Evolutionary conservation across 2,113 vertebrate genomes (phyloP), one percentile per base, ranked within the genome.

Genomic region (Phalacrocorax aristotelis): DNA sequence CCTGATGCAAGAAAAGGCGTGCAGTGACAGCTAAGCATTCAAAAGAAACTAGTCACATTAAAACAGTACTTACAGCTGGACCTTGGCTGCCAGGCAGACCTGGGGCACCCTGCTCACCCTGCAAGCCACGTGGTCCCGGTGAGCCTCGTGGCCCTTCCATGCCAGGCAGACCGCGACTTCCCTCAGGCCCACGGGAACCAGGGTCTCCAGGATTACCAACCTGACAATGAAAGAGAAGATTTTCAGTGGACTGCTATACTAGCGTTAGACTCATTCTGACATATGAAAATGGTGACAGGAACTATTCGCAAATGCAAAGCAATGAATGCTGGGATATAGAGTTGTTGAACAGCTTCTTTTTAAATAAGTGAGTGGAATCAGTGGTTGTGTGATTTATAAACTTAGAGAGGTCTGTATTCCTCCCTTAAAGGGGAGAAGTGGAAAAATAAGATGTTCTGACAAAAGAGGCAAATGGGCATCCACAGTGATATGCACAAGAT

Each of bases 11-110:
- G 69, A 40, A 54, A 30, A 32, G 27, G 18, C 75, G n/a, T 2
- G 7, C 70, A 75, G 60, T 11, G 48, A 25, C 16, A 83, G 27
- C 17, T 4, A 15, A 29, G 44, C 30, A 8, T 26, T 61, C 51
- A 46, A 19, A 46, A 69, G 20, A 61, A 2, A 46, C 9, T 7
- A 34, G 0, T 27, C 4, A 20, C 16, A 36, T 15, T 15, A 40
- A 44, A 77, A 7, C 17, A 34, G 38, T 34, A 99, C 99, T 97
- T 98, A 99, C 99, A 93, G 99, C 97, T 51, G 98, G 98, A 18
- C 99, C 99, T 95, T 99, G 98, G 5, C 98, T 97, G 36, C 99
- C 99, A 60, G 99, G 99, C 93, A 99, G 95, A 64, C 99, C 99
- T 4, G 99, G 98, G 60, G 93, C 93, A 44, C 99, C 99, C 86